Percentiles rank a stretch among this genome's conserved stretches.
phyloP scores from a whole-genome alignment of 2,797 vertebrate species.

The Atherinosoma microstoma region DNA sequence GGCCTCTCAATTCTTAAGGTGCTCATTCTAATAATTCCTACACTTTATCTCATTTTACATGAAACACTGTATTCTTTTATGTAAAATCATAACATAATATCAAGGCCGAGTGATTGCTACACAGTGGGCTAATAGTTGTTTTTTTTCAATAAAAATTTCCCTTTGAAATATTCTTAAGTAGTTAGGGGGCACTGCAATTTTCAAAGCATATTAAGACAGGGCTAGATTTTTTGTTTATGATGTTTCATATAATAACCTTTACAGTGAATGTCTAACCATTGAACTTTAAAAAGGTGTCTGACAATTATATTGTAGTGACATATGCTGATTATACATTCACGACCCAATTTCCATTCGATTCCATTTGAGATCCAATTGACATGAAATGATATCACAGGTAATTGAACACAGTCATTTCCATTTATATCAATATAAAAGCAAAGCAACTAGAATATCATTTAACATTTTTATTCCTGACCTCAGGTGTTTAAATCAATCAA shows the following conservation, averaged over 20 bases:
- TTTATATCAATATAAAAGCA: too few relatives aligned
- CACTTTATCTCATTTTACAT: background rate
- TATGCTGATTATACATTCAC: too few relatives aligned
- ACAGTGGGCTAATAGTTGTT: background rate
- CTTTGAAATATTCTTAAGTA: background rate
- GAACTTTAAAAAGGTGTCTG: background rate
- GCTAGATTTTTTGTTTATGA: background rate
- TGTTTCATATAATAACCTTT: background rate
- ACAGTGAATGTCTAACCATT: background rate
- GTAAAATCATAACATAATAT: constrained; percentile 10
- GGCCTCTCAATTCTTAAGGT: constrained; percentile 7
- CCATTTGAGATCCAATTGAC: too few relatives aligned
- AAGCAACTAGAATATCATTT: too few relatives aligned
- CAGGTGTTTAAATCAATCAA: too few relatives aligned
- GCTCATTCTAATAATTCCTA: constrained; percentile 10
- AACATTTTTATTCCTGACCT: too few relatives aligned
- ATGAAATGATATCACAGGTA: too few relatives aligned
- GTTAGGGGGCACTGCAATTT: background rate
- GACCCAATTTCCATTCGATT: too few relatives aligned
- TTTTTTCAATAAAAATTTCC: background rate
- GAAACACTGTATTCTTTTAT: background rate
- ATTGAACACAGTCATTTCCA: too few relatives aligned
- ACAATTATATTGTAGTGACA: background rate
- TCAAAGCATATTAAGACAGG: background rate
- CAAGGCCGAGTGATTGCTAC: background rate